Evolutionary conservation across 2,888 invertebrate genomes (phyloP), one percentile per base, ranked within the genome.

Genomic region (Rhagonycha lutea): DNA sequence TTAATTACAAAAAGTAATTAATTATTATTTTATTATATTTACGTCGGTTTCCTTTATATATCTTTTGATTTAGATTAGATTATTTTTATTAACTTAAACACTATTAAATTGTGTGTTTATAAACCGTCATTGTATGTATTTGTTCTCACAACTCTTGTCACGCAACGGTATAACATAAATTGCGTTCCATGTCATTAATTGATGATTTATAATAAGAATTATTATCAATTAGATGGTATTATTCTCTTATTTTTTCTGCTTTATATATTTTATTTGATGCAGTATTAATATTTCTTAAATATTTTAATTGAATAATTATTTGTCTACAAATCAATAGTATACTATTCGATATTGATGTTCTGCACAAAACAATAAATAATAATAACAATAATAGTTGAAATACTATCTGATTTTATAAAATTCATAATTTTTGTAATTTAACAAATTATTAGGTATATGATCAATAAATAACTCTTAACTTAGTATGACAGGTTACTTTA

Each of bases 21-120:
- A 63, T 24, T 63, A 24, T 63, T 62, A 18, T 7, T 62, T 12
- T 63, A 63, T 63, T 24, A 63, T 14, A n/a, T 14, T 63, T 63
- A 12, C 12, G n/a, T n/a, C 7, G 47, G 61, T 29, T 26, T 61
- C 18, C 61, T 61, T 71, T 18, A 72, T 72, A 60, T 67, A 12
- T 67, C 14, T 60, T 68, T 26, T 26, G 68, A 72, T 68, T 68
- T 65, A 67, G 68, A 72, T 72, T 68, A 28, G 61, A 72, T 67
- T 67, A 63, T 28, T 63, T 47, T 63, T 28, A 72, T 23, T 60
- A 29, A 72, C 23, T 72, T 67, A 72, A 68, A 72, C n/a, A 60
- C 60, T 60, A 72, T 72, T 68, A 23, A 72, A 68, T 28, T 72
- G 72, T 68, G 67, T 71, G 61, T 72, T 72, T 72, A 68, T 72